Conservation (phyloP, 2,888 invertebrate species). For the Conops quadrifasciatus region DNA sequence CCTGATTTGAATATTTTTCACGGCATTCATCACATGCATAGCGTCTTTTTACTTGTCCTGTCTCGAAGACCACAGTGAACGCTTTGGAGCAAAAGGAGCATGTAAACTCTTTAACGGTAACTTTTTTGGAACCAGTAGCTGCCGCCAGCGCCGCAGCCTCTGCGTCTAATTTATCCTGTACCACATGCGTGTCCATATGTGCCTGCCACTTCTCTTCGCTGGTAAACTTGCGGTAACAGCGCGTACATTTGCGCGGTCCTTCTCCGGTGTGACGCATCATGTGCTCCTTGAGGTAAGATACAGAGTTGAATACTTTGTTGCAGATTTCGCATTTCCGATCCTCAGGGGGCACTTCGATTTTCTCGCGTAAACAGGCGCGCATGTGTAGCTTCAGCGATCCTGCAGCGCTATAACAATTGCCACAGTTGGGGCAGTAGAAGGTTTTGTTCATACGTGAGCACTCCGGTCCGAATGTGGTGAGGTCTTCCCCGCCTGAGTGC, state of each 20-base stretch:
- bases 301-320: slow-evolving; percentile 63
- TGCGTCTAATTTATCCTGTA: slow-evolving; percentile 60
- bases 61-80: slow-evolving; percentile 64
- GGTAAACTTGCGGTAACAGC: slow-evolving; percentile 63
- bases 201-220: slow-evolving; percentile 59
- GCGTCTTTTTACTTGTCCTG: slow-evolving; percentile 62
- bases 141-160: slow-evolving; percentile 56
- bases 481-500: slow-evolving; percentile 44
- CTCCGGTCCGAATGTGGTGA: slow-evolving; percentile 48
- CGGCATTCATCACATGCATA: slow-evolving; percentile 64
- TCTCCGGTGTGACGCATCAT: slow-evolving; percentile 63
- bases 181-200: slow-evolving; percentile 61
- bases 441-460: slow-evolving; percentile 51
- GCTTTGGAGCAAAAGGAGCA: slow-evolving; percentile 62
- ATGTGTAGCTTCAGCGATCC: slow-evolving; percentile 62
- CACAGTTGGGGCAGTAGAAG: slow-evolving; percentile 64
- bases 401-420: slow-evolving; percentile 64
- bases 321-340: slow-evolving; percentile 63
- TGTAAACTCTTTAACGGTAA: slow-evolving; percentile 61
- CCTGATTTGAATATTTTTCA: slow-evolving; percentile 63
- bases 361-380: slow-evolving; percentile 61
- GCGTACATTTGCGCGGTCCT: slow-evolving; percentile 60
- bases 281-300: slow-evolving; percentile 63
- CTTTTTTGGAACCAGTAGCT: slow-evolving; percentile 60
- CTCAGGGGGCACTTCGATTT: slow-evolving; percentile 57